A percentile compares a stretch with the other conserved stretches of the same genome.
These are phyloP conservation scores for Amphipyra berbera DNA, from an alignment of 2,888 invertebrate species.

Conservation along the genomic window DNA sequence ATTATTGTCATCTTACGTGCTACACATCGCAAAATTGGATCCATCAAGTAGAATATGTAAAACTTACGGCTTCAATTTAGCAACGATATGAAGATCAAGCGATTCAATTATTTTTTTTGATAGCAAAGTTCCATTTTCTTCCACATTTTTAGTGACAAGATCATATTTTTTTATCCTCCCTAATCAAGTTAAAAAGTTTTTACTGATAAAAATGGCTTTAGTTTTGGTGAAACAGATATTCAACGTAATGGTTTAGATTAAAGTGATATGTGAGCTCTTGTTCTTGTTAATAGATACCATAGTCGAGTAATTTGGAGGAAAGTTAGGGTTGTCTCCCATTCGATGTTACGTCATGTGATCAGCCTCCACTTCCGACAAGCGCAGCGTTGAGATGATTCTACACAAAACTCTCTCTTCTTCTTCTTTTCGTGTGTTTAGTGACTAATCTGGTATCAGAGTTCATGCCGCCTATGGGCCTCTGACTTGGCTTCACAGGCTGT, in stretches of 20 bases:
- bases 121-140: neutral
- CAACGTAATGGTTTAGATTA: slow-evolving; percentile 17
- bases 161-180: neutral
- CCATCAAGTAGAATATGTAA: slow-evolving; percentile 4
- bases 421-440: too few species aligned
- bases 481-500: too few species aligned
- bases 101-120: slow-evolving; percentile 1
- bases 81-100: neutral
- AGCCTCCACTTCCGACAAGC: neutral
- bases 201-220: slow-evolving; percentile 13
- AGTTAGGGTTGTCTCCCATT: slow-evolving; percentile 12
- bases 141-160: slow-evolving; percentile 1
- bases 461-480: too few species aligned
- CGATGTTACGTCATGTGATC: slow-evolving; percentile 5
- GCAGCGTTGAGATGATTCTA: too few species aligned
- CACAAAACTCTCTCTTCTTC: too few species aligned
- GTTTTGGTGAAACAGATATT: slow-evolving; percentile 40
- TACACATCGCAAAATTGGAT: slow-evolving; percentile 21
- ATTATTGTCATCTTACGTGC: slow-evolving; percentile 18
- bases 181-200: slow-evolving; percentile 18
- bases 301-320: slow-evolving; percentile 1
- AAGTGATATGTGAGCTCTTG: slow-evolving; percentile 6
- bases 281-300: slow-evolving; percentile 32
- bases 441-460: too few species aligned
- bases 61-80: slow-evolving; percentile 17